phyloP scores from a whole-genome alignment of 2,113 vertebrate genomes.

The Neogobius melanostomus region DNA sequence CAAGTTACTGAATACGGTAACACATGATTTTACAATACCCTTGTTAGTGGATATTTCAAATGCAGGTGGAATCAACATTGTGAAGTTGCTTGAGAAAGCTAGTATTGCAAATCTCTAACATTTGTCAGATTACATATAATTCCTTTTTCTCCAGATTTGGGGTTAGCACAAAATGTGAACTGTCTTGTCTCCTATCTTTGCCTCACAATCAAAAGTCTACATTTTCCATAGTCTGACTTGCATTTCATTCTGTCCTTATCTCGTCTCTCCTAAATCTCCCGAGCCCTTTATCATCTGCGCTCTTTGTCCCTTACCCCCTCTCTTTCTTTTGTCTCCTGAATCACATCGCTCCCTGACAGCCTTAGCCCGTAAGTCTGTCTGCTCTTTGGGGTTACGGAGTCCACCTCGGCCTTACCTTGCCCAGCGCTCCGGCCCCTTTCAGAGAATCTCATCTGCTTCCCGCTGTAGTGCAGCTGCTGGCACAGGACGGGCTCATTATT shows the following conservation, averaged over 20 bases:
- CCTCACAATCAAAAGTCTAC: background rate
- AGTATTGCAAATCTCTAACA: too few species aligned
- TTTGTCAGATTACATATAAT: too few species aligned
- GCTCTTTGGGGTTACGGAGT: conserved; percentile 38
- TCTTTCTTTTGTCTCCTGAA: conserved; percentile 31
- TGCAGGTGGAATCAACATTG: too few species aligned
- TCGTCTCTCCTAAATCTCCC: conserved; percentile 29
- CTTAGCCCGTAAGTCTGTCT: conserved; percentile 32
- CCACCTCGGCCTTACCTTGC: conserved; percentile 36
- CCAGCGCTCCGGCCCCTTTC: conserved; percentile 12
- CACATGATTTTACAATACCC: too few species aligned
- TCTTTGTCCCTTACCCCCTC: conserved; percentile 36
- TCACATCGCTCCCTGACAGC: conserved; percentile 39
- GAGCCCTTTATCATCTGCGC: conserved; percentile 21
- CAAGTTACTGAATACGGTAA: too few species aligned
- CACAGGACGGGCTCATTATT: conserved; percentile 46
- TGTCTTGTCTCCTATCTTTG: background rate
- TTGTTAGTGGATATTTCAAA: too few species aligned
- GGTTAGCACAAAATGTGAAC: background rate
- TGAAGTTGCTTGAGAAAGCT: too few species aligned
- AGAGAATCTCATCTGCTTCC: conserved; percentile 28
- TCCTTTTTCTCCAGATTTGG: background rate
- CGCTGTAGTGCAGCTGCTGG: conserved; percentile 15
- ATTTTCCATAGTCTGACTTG: conserved; percentile 3
- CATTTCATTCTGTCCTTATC: conserved; percentile 15